These are phyloP conservation scores for Sparidentex hasta DNA, from an alignment of 2,797 vertebrate species.

Conservation along the genomic window DNA sequence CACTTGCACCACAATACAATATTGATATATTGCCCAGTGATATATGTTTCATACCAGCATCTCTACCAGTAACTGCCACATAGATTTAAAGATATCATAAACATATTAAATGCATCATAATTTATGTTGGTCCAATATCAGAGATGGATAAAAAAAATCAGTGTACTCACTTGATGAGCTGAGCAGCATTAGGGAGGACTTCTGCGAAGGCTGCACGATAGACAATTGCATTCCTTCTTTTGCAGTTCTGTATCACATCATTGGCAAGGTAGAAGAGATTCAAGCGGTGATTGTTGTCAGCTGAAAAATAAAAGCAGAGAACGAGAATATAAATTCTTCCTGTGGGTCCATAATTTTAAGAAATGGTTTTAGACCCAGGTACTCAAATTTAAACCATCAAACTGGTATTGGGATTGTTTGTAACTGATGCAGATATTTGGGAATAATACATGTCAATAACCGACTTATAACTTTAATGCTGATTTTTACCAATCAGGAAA, in stretches of 20 bases:
- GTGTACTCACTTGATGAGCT: constrained; percentile 92
- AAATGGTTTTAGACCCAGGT: not conserved
- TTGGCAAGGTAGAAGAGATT: constrained; percentile 99
- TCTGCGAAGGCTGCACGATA: constrained; percentile 94
- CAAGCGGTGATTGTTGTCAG: constrained; percentile 93
- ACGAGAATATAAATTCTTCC: not conserved
- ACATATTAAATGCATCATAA: not conserved
- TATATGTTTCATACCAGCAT: too few relatives aligned
- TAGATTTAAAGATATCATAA: not conserved
- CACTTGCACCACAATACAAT: too few relatives aligned
- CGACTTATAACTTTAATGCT: not conserved
- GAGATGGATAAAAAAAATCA: not conserved
- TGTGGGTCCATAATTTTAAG: not conserved
- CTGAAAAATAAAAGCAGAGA: constrained; percentile 72
- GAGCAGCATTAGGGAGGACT: constrained; percentile 92
- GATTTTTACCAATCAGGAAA: not conserved
- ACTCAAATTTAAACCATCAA: not conserved
- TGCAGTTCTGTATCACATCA: constrained; percentile 99
- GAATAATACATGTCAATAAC: not conserved
- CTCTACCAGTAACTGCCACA: not conserved
- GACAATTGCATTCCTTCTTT: constrained; percentile 94
- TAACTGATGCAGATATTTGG: not conserved
- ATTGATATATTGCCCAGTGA: too few relatives aligned
- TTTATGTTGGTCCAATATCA: not conserved
- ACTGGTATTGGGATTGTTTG: too few relatives aligned